Evolutionary conservation across 2,888 invertebrate species (phyloP).

Genomic region (Tetragnatha montana): DNA sequence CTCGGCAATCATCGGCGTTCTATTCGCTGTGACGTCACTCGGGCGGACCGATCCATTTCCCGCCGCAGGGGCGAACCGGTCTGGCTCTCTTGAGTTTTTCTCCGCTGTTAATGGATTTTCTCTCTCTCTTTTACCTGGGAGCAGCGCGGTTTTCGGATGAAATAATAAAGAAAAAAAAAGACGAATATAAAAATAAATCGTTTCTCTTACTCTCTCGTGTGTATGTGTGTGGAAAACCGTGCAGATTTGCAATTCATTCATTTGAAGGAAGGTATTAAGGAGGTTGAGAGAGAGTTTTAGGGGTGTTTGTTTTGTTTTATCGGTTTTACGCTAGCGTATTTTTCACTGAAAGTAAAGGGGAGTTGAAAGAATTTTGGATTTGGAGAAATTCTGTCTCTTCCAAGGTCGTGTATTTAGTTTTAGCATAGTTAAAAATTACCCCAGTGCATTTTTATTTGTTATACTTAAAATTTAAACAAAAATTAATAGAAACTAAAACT

Average conservation of each 20-base stretch:
- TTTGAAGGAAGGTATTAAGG: neutral
- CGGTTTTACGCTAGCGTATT: neutral
- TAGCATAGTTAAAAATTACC: too few species aligned
- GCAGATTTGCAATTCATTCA: neutral
- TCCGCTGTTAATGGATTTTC: neutral
- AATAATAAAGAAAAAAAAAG: neutral
- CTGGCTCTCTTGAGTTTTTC: neutral
- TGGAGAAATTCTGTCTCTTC: too few species aligned
- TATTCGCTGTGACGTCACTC: constrained; percentile 65
- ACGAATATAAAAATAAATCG: neutral
- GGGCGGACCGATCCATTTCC: constrained; percentile 59
- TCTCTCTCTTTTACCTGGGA: constrained; percentile 13
- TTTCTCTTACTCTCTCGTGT: neutral
- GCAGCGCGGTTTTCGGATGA: too few species aligned
- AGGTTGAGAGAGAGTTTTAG: neutral
- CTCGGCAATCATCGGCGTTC: constrained; percentile 43
- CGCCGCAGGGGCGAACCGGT: constrained; percentile 55
- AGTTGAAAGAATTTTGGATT: neutral
- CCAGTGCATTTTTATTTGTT: too few species aligned
- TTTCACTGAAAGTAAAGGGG: neutral
- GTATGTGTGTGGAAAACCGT: neutral
- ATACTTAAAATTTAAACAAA: too few species aligned
- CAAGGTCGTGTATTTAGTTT: too few species aligned
- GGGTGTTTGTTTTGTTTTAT: neutral
- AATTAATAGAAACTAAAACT: too few species aligned